A percentile compares a stretch with the other conserved stretches of the same genome.
Conservation (phyloP, 2,797 vertebrate species). For the Parambassis ranga region DNA sequence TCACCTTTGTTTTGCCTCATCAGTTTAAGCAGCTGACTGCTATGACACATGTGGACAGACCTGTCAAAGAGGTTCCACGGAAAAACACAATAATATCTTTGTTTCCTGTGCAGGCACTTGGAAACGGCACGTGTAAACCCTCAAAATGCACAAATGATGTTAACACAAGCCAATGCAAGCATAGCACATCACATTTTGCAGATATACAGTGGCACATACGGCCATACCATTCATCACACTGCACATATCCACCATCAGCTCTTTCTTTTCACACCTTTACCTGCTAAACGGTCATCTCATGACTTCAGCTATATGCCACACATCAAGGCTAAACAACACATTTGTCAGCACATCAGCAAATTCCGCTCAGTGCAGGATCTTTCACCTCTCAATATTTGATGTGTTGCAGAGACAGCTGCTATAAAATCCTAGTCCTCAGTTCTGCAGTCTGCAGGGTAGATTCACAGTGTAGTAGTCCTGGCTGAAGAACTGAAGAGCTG, state of each 20-base stretch:
- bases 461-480: conserved; percentile 19
- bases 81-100: conserved; percentile 25
- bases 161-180: not conserved
- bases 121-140: not conserved
- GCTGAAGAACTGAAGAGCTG: conserved; percentile 7
- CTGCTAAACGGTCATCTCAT: conserved; percentile 6
- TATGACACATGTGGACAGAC: conserved; percentile 38
- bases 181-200: not conserved
- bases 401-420: conserved; percentile 43
- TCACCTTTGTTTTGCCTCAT: conserved; percentile 11
- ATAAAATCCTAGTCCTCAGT: conserved; percentile 30
- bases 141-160: not conserved
- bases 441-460: conserved; percentile 14
- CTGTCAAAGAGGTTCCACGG: conserved; percentile 34
- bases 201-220: not conserved
- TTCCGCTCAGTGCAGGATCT: conserved; percentile 32
- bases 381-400: conserved; percentile 46
- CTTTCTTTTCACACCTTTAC: conserved; percentile 10
- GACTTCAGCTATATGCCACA: not conserved
- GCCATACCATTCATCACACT: not conserved
- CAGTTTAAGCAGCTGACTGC: conserved; percentile 27
- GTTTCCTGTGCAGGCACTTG: conserved; percentile 19
- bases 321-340: conserved; percentile 29
- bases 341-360: conserved; percentile 45
- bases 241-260: not conserved